Base-by-base conservation (phyloP, 2,113 vertebrate genomes). In the Nannobrachium achirus region DNA sequence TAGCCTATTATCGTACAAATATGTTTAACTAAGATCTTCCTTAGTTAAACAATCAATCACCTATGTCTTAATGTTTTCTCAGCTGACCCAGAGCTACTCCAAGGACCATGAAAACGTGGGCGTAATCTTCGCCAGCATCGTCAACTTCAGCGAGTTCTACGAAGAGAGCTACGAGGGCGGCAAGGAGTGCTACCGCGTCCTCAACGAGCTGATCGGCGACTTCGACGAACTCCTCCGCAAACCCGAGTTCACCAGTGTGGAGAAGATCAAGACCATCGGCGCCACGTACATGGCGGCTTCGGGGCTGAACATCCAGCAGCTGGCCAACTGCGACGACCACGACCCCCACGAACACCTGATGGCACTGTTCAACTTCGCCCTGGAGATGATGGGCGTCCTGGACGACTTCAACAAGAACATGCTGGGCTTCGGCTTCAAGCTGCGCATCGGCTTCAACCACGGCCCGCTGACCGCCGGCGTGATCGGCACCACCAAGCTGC, bases 371-470 rank as follows among this genome's bases (percentile, higher is more conserved):
- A 94, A 97, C 88, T 99, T 99, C n/a, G 96, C 96, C 83, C 93
- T 95, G 83, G 97, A 98, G 85, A 98, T 99, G 98, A 99, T 99
- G 96, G 93, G 91, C 0, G 97, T 99, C 76, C 93, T 99, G 75
- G 98, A 99, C 0, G 97, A 99, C 86, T 99, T 99, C 89, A 99
- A 99, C 92, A 98, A 95, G 86, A 98, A 99, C 88, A 98, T 99
- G 98, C 88, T 99, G 33, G 98, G 98, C 86, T 99, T 99, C 68
- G 96, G 97, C 70, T 99, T 99, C 51, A 98, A 98, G 60, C 95
- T 99, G 11, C 92, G 98, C 15, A 94, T 99, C 1, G 98, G 98
- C 81, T 99, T 96, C 64, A 98, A 99, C 89, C 97, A 99, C 0
- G 98, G 98, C 1, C 96, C 98, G 0, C 91, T 99, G 69, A 99